These are phyloP conservation scores for Lepisosteus osseus DNA, from an alignment of 2,113 vertebrate species.

Conservation along the genomic window DNA sequence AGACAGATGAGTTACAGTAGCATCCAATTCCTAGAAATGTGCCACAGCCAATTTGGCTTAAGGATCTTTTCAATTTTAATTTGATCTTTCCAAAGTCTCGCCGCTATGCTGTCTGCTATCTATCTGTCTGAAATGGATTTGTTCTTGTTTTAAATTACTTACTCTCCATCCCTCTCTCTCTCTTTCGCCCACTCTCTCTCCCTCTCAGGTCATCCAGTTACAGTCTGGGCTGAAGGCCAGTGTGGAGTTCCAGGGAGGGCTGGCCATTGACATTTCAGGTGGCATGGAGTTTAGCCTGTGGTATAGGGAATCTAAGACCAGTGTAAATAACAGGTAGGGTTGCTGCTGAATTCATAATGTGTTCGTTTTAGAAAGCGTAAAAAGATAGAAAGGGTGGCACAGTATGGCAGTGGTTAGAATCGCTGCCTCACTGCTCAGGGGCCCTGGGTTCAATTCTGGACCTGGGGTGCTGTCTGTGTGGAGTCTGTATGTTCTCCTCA, in stretches of 20 bases:
- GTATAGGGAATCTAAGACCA: constrained; percentile 97
- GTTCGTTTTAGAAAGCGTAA: too few species aligned
- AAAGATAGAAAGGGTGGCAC: too few species aligned
- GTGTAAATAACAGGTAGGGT: constrained; percentile 85
- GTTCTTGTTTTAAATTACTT: background rate
- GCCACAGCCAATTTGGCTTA: constrained; percentile 20
- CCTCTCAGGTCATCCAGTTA: constrained; percentile 76
- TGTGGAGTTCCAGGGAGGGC: constrained; percentile 78
- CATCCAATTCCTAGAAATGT: constrained; percentile 24
- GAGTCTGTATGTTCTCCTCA: too few species aligned
- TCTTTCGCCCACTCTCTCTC: too few species aligned
- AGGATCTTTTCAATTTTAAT: constrained; percentile 10
- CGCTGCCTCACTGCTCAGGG: too few species aligned
- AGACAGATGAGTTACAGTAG: constrained; percentile 17
- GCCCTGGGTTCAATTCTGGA: too few species aligned
- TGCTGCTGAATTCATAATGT: too few species aligned
- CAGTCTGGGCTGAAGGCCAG: constrained; percentile 83
- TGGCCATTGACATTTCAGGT: constrained; percentile 93
- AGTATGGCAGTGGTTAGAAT: too few species aligned
- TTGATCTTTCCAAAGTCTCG: constrained; percentile 26
- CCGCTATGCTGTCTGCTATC: background rate
- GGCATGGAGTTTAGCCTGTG: constrained; percentile 97
- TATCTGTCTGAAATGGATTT: background rate
- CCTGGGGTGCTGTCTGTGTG: too few species aligned
- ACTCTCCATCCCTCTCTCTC: background rate